Percentiles rank a stretch among this genome's conserved stretches.
phyloP scores from a whole-genome alignment of 1,140 invertebrate genomes.

The Prorops nasuta region DNA sequence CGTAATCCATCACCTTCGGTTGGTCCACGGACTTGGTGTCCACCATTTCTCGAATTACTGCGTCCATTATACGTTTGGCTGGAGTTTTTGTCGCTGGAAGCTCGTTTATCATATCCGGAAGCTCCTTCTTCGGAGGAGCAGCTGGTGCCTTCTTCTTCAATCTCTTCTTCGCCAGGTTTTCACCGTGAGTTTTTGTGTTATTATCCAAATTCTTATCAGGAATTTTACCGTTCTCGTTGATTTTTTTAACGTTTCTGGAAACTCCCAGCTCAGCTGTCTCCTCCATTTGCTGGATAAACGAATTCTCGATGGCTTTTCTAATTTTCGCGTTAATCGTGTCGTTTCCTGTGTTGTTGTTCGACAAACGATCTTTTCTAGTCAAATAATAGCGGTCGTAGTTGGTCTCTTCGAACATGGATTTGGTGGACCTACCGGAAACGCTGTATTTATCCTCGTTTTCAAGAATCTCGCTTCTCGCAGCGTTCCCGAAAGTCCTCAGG shows the following conservation, averaged over 20 bases:
- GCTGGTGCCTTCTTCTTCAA: slow-evolving; percentile 17
- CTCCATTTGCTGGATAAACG: slow-evolving; percentile 51
- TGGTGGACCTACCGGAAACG: slow-evolving; percentile 36
- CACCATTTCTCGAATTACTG: slow-evolving; percentile 57
- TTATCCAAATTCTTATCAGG: background rate
- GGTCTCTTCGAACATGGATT: slow-evolving; percentile 45
- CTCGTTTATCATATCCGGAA: slow-evolving; percentile 49
- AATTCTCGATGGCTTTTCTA: slow-evolving; percentile 48
- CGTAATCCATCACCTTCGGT: slow-evolving; percentile 57
- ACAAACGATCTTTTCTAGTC: background rate
- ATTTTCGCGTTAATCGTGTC: slow-evolving; percentile 40
- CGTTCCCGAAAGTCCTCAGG: slow-evolving; percentile 37
- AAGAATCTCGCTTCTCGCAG: slow-evolving; percentile 44
- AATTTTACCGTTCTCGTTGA: background rate
- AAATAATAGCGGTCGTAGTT: slow-evolving; percentile 22
- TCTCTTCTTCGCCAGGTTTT: background rate
- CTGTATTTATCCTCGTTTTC: slow-evolving; percentile 41
- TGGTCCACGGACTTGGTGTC: slow-evolving; percentile 50
- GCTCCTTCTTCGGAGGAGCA: slow-evolving; percentile 21
- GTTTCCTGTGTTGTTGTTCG: slow-evolving; percentile 1
- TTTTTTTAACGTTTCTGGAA: no score
- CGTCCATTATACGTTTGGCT: slow-evolving; percentile 54
- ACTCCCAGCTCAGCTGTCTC: slow-evolving; percentile 25
- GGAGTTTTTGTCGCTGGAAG: slow-evolving; percentile 37
- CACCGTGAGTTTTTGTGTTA: background rate